Evolutionary conservation across 2,113 vertebrate genomes (phyloP), one percentile per base, ranked within the genome.

Genomic region (Electrona antarctica): DNA sequence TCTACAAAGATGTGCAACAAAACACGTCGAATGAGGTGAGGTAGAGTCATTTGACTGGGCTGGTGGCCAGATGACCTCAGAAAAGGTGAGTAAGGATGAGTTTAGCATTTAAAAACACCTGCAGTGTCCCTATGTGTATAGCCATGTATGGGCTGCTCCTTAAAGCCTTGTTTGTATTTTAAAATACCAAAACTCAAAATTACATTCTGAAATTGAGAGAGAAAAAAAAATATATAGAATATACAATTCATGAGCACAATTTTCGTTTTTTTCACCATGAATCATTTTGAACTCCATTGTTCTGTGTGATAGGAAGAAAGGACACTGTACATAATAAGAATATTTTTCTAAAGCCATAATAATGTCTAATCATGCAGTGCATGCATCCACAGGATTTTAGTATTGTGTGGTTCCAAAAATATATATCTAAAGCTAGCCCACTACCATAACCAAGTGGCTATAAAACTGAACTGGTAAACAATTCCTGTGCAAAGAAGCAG

Each of bases 401-500:
- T 21, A 41, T 6, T 41, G 33, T 41, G 33, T 41, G 33, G 33
- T 41, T 41, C 3, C 33, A 41, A 41, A 41, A 41, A 41, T 3
- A 41, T 41, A 41, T 21, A 21, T 21, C 21, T 21, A 41, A 41
- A 6, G 33, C 33, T 41, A 41, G 3, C 33, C 33, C 33, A 4
- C 33, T 41, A 41, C 33, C 33, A 41, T 41, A 41, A 33, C 29
- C 4, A 41, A 41, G 33, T 41, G 33, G 33, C 33, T 41, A 41
- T 4, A 41, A 41, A 41, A 21, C 21, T 21, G 21, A 41, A 41
- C 55, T 71, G 81, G 57, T 78, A 83, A 79, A 80, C 81, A 74
- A 80, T 76, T 80, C 74, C 77, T 78, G 73, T 69, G 80, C 77
- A 81, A 41, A 21, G 21, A 41, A 41, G 81, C 76, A 78, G 60